Base-by-base conservation (phyloP, 1,140 invertebrate species). In the Drosophila nigromelanica region DNA sequence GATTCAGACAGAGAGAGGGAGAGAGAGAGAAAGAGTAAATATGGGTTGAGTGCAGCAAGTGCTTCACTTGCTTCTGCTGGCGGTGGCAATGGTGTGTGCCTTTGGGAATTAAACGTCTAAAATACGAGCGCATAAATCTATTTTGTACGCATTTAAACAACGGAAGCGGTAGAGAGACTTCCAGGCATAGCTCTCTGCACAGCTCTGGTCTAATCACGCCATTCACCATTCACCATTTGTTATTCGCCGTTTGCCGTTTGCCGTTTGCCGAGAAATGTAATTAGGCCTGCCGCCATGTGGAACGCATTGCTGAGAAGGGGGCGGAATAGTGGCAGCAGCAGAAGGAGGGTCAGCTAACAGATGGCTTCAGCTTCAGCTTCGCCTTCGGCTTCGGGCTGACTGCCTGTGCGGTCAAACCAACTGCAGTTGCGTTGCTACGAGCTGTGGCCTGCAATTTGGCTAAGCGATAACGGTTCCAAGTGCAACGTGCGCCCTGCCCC, bases 71-170 rank as follows among this genome's bases (percentile, higher is more conserved):
- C 51, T 45, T 52, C 35, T 64, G 15, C 15, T 33, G 51, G 45
- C 58, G 42, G 21, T 55, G 64, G 55, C 37, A 12, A 14, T 59
- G 30, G 40, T 80, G 71, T 73, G 62, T 39, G 50, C 21, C 21
- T 61, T 61, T 76, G 63, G 78, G 78, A 87, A 89, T 73, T 89
- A 89, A 89, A 77, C 76, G 71, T 85, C 70, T 89, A 78, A 89
- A 85, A 85, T 89, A 89, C 80, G 85, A 89, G 85, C 73, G 63
- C 77, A 89, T 89, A 89, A 89, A 89, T 85, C 85, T 89, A 80
- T 89, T 85, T 71, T 43, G 72, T 79, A 87, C 75, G 83, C 82
- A 86, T 81, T 82, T 89, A 78, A 87, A 69, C 82, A 81, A 87
- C 63, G 24, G n/a, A 33, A 6, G 6, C 14, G 30, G 15, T 10